Base-by-base conservation (phyloP, 2,888 invertebrate species). In the Pseudococcus jackbeardsleyi region DNA sequence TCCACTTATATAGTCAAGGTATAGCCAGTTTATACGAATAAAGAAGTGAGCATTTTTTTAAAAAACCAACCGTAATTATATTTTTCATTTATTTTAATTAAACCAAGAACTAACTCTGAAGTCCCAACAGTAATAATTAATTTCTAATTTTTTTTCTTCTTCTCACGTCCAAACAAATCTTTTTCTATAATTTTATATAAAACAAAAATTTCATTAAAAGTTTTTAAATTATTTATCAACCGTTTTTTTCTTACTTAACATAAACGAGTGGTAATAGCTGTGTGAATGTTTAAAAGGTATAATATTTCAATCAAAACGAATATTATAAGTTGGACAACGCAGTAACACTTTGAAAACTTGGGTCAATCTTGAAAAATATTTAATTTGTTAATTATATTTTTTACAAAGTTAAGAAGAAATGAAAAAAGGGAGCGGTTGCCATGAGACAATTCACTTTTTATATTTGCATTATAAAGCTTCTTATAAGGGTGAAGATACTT, bases 321-420 rank as follows among this genome's bases (percentile, higher is more conserved):
- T 72, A 72, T 72, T 72, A 5, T 12, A 72, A 72, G 22, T 33
- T 72, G 12, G 11, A 72, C 68, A 72, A 72, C 3, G 12, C 11
- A 8, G 68, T 33, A 72, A 72, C 26, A 72, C 12, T 72, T 19
- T 72, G 6, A 33, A 72, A 33, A 72, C 68, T 72, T 72, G 59
- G 22, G 22, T 33, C 22, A 72, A 72, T 72, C 33, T 72, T 7
- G 6, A 72, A 72, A 26, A 72, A 72, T 72, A 33, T 26, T 72
- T 72, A 72, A 72, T 72, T 72, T 72, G 26, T 9, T 72, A 72
- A 72, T 72, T 72, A 72, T 33, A 33, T 33, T 72, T 72, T 33
- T 72, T 9, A 22, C 68, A 72, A 72, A 22, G 68, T 33, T 22
- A 12, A 12, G 33, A 33, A 72, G 22, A 72, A 72, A 72, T 26